Evolutionary conservation across 2,888 invertebrate species (phyloP), one percentile per base, ranked within the genome.

Genomic region (Lasioglossum marginatum): DNA sequence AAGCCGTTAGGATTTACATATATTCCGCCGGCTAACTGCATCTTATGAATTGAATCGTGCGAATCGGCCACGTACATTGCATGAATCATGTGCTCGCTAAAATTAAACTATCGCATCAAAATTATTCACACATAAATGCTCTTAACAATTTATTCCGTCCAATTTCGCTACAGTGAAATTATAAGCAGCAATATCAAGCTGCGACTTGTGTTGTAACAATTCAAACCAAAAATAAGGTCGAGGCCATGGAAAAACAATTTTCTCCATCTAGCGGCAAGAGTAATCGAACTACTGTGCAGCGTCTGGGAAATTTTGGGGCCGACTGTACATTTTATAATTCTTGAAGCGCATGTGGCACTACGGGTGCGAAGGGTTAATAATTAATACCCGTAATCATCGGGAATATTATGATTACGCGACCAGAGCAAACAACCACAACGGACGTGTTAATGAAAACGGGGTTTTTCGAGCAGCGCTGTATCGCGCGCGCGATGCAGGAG

Each of bases 101-200:
- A 45, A 70, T 31, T 70, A 48, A 82, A 63, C 71, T 34, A 27
- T 71, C n/a, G 34, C 31, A n/a, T 45, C 16, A 19, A 48, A 48
- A 48, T 48, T 19, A 19, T 19, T 48, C 19, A 48, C 19, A 48
- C 48, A 19, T 19, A 48, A 19, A 19, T 19, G 48, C 16, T 16
- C 45, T 16, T 45, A 16, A 45, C 45, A 4, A 45, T 16, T 16
- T 16, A 45, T 45, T 45, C 4, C 45, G 45, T 16, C 16, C 45
- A 16, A 45, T 45, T 16, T 45, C 1, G 16, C 16, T 2, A 14
- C 5, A 16, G 45, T 45, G 16, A 45, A 4, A 52, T 19, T 52
- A 8, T 52, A 52, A 52, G 8, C 48, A 2, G 8, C 2, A 52
- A 52, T 52, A 52, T 2, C 2, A 8, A 48, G 19, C 48, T 48